Percentiles rank a stretch among this genome's conserved stretches.
Evolutionary conservation across 2,888 invertebrate genomes (phyloP).

Genomic region (Nephrocerus scutellatus): DNA sequence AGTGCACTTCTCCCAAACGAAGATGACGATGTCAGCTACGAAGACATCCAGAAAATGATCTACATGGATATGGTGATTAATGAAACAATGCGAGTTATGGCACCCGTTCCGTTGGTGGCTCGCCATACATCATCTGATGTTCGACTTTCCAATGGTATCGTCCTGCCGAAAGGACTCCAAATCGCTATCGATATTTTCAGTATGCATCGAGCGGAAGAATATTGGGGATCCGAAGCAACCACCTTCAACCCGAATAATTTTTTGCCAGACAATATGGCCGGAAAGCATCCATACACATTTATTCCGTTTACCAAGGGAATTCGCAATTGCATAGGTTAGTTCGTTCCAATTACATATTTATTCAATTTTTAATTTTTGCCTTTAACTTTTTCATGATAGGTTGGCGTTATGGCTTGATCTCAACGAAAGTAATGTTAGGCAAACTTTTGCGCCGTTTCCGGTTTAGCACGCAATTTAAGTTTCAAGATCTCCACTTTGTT

Average conservation of each 20-base stretch:
- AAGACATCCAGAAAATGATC: slow-evolving; percentile 18
- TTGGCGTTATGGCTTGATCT: slow-evolving; percentile 21
- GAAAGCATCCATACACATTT: slow-evolving; percentile 24
- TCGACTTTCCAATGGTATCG: slow-evolving; percentile 12
- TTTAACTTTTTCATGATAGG: slow-evolving; percentile 10
- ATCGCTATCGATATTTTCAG: slow-evolving; percentile 21
- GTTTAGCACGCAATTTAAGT: slow-evolving; percentile 20
- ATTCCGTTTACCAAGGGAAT: slow-evolving; percentile 26
- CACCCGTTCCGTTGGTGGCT: slow-evolving; percentile 20
- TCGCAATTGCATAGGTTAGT: slow-evolving; percentile 22
- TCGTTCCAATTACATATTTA: no score
- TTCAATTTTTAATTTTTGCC: background rate
- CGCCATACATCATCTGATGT: slow-evolving; percentile 16
- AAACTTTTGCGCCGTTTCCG: slow-evolving; percentile 21
- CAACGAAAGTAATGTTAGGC: slow-evolving; percentile 21
- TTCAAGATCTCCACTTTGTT: slow-evolving; percentile 22
- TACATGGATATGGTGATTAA: slow-evolving; percentile 25
- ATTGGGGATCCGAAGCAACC: slow-evolving; percentile 24
- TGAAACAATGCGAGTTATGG: slow-evolving; percentile 24
- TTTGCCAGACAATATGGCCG: slow-evolving; percentile 22
- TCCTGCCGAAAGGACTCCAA: slow-evolving; percentile 19
- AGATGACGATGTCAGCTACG: slow-evolving; percentile 18
- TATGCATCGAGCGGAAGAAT: slow-evolving; percentile 22
- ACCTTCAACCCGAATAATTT: slow-evolving; percentile 28
- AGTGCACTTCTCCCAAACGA: slow-evolving; percentile 1